Base-by-base conservation (phyloP, 2,113 vertebrate genomes). In the Pteronura brasiliensis region DNA sequence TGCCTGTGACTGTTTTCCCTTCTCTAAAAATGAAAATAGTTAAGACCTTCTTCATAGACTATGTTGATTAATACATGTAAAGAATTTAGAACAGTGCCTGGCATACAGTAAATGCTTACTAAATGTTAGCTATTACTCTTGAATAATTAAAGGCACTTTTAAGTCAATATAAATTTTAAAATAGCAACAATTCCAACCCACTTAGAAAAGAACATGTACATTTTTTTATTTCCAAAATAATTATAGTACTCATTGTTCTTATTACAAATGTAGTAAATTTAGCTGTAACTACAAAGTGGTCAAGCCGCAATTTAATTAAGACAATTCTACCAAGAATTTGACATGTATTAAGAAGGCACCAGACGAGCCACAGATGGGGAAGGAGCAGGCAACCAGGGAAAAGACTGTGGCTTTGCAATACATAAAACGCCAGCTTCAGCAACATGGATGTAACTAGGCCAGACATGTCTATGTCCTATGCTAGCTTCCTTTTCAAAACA, bases 381-480 rank as follows among this genome's bases (percentile, higher is more conserved):
- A 18, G 14, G 9, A 36, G 79, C 61, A 7, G 77, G 42, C n/a
- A 1, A 94, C 39, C 47, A 88, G 29, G 39, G 42, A 29, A 81
- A 79, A 93, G 65, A 96, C 95, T 95, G 85, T 97, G 52, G 83
- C 80, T 98, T 90, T 87, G 44, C 76, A 77, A 95, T 95, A 93
- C 1, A 25, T 29, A 81, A 7, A 8, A 74, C 29, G 61, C 44
- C 93, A 95, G 55, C 59, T 55, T 94, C 34, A 80, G 90, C 42
- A 80, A 95, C 71, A 44, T 7, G 86, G 42, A 98, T 93, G 88
- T 98, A 97, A 77, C 76, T 15, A 6, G 27, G 82, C 82, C 92
- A 98, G 94, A 94, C 52, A 90, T 93, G 82, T 83, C 87, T 69
- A 20, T 52, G 97, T 91, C 89, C 94, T 97, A 96, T 49, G 25